These are phyloP conservation scores for Scomberomorus guttatus DNA, from an alignment of 2,797 vertebrate species.

Conservation along the genomic window DNA sequence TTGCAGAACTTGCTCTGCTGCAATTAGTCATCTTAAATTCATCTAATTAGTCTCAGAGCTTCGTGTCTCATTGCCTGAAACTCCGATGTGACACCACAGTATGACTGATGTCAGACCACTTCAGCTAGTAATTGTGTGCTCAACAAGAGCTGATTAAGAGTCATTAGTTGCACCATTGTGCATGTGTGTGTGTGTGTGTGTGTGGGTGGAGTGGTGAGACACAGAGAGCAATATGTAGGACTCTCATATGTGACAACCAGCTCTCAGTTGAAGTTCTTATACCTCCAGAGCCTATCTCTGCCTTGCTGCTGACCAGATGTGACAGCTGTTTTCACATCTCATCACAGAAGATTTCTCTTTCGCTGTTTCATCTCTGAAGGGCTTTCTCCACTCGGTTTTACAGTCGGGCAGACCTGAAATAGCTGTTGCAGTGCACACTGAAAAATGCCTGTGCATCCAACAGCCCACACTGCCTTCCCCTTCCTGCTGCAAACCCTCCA, in stretches of 20 bases:
- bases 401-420: conserved; percentile 19
- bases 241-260: conserved; percentile 32
- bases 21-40: conserved; percentile 22
- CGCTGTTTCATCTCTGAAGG: conserved; percentile 1
- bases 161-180: conserved; percentile 53
- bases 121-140: conserved; percentile 65
- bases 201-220: conserved; percentile 28
- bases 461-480: conserved; percentile 31
- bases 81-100: conserved; percentile 23
- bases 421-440: conserved; percentile 7
- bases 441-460: conserved; percentile 5
- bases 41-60: conserved; percentile 47
- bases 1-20: conserved; percentile 13
- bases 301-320: conserved; percentile 44
- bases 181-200: conserved; percentile 19
- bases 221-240: conserved; percentile 39
- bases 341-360: conserved; percentile 11
- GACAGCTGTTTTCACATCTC: conserved; percentile 33
- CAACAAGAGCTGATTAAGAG: conserved; percentile 68
- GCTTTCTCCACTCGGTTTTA: conserved; percentile 6
- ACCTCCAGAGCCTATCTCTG: conserved; percentile 36
- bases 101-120: conserved; percentile 65
- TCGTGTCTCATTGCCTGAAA: conserved; percentile 31
- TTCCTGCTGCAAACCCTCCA: conserved; percentile 43
- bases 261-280: conserved; percentile 41